Base-by-base conservation (phyloP, 2,113 vertebrate genomes). In the Cheirogaleus medius region DNA sequence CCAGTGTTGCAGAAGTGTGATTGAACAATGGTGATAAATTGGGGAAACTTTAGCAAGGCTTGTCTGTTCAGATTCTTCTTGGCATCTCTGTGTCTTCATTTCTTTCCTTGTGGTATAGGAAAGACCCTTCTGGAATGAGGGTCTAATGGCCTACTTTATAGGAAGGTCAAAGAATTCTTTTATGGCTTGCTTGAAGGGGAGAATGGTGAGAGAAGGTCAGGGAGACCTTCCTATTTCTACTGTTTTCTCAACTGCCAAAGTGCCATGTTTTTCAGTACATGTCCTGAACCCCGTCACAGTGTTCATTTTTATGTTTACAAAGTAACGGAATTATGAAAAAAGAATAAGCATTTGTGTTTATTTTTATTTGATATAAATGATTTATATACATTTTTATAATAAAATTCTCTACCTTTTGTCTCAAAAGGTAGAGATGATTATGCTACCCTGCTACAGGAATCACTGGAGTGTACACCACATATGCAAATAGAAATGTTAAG, bases 1-100 rank as follows among this genome's bases (percentile, higher is more conserved):
- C 21, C 1, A 64, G 21, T n/a, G 3, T 1, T 37, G 9, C 34
- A 27, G 4, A 44, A 25, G 3, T 27, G 1, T 3, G 25, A 60
- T 60, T 37, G 34, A 6, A 27, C 0, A 39, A 27, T 27, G 21
- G 32, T 78, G 69, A 17, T 23, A 21, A 39, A 14, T 27, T 13
- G 11, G 14, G 21, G 42, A 12, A 44, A 7, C 2, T 0, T 20
- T 44, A 39, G 56, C n/a, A 42, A 44, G 18, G 29, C n/a, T 56
- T 7, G 8, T 49, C 9, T 5, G 14, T 44, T 74, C 20, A 21
- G 20, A 2, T 23, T 73, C 8, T 39, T 42, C n/a, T 32, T 18
- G 20, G 9, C 15, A 7, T 27, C 5, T 17, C 18, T 29, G 9
- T 49, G 27, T 20, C 15, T 37, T 87, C 11, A 1, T 58, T 44